Evolutionary conservation across 2,888 invertebrate genomes (phyloP).

Genomic region (Macrophya annulata): DNA sequence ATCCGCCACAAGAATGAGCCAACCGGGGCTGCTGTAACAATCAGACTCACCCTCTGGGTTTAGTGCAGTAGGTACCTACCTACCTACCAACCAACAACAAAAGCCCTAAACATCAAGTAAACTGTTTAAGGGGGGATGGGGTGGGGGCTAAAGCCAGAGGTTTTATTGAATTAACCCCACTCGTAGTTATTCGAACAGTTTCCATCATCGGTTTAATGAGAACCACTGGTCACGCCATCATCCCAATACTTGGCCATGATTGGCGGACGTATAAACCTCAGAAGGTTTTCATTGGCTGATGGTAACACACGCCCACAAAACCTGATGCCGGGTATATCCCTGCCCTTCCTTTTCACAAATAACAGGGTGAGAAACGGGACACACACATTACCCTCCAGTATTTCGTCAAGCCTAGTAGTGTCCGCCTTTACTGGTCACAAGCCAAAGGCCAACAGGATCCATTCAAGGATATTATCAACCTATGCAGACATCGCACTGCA

Average conservation of each 20-base stretch:
- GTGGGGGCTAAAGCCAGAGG: constrained; percentile 49
- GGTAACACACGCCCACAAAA: constrained; percentile 68
- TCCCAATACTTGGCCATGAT: constrained; percentile 67
- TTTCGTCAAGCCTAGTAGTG: constrained; percentile 66
- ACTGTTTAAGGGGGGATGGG: constrained; percentile 29
- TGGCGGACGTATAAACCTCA: constrained; percentile 64
- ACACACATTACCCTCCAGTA: constrained; percentile 65
- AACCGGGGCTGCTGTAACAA: constrained; percentile 40
- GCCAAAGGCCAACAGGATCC: too few species aligned
- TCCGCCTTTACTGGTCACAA: too few species aligned
- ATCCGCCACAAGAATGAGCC: constrained; percentile 78
- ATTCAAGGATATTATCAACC: too few species aligned
- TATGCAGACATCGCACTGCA: too few species aligned
- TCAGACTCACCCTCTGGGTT: constrained; percentile 24
- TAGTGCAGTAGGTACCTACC: neutral
- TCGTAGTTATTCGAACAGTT: neutral
- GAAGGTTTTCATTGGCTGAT: constrained; percentile 66
- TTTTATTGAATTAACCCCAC: constrained; percentile 59
- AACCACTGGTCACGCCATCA: constrained; percentile 77
- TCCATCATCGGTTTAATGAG: constrained; percentile 66
- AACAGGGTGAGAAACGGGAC: constrained; percentile 64
- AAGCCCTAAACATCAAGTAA: constrained; percentile 63
- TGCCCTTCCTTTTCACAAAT: constrained; percentile 52
- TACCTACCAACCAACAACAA: constrained; percentile 55
- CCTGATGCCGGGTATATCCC: constrained; percentile 7